phyloP scores from a whole-genome alignment of 2,888 invertebrate species.

The Pteria penguin region DNA sequence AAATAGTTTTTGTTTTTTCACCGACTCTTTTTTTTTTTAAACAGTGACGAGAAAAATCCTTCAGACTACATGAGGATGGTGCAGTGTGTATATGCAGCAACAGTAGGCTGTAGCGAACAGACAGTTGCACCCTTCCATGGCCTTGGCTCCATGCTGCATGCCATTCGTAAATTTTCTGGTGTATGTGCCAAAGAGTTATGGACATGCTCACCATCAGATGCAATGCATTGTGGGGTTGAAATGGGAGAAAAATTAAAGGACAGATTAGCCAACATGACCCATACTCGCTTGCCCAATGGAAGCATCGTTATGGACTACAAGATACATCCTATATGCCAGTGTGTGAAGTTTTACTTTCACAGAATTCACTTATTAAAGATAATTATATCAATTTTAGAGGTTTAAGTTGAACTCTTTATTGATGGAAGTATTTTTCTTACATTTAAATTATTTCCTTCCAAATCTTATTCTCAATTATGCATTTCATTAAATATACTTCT shows the following conservation, averaged over 20 bases:
- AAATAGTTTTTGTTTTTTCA: no score
- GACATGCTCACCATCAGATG: slow-evolving; percentile 29
- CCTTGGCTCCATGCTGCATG: slow-evolving; percentile 1
- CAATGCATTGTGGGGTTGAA: slow-evolving; percentile 23
- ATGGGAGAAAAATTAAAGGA: slow-evolving; percentile 8
- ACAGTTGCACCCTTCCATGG: background rate
- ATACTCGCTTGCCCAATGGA: background rate
- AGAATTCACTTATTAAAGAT: no score
- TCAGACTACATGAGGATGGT: background rate
- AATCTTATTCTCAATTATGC: no score
- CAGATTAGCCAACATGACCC: background rate
- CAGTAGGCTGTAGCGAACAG: background rate
- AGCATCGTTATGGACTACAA: background rate
- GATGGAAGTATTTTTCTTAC: no score
- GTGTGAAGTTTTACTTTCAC: background rate
- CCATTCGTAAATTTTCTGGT: slow-evolving; percentile 15
- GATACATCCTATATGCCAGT: background rate
- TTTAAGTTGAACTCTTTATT: no score
- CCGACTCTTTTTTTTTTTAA: no score
- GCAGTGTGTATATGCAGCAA: background rate
- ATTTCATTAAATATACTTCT: no score
- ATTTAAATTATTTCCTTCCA: no score
- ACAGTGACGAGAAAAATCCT: no score
- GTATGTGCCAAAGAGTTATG: slow-evolving; percentile 16
- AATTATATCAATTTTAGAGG: no score